Evolutionary conservation across 2,797 vertebrate genomes (phyloP).

Genomic region (Amblyraja radiata): DNA sequence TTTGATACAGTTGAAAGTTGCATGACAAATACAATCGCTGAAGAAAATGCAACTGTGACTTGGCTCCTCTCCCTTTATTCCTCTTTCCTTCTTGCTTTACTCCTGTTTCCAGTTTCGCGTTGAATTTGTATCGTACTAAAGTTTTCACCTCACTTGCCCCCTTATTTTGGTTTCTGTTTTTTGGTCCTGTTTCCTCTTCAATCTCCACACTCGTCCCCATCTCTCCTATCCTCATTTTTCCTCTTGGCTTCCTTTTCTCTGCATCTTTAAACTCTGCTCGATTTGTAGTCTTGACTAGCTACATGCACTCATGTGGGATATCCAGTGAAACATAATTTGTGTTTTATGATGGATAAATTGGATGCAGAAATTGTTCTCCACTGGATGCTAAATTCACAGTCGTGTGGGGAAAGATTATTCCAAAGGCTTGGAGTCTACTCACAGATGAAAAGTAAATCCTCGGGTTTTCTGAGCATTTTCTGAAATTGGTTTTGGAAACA

Average conservation of each 20-base stretch:
- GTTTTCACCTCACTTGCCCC: neutral
- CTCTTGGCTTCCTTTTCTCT: neutral
- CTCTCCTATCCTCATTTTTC: neutral
- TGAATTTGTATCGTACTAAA: no score
- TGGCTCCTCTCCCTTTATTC: neutral
- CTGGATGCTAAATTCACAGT: neutral
- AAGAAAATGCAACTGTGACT: neutral
- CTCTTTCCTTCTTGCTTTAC: neutral
- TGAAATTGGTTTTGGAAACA: neutral
- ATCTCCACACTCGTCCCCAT: no score
- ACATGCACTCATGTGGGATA: neutral
- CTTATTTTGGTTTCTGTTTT: neutral
- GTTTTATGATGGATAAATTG: neutral
- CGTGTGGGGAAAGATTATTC: neutral
- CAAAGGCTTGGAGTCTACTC: neutral
- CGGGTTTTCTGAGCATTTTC: neutral
- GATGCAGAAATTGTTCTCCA: neutral
- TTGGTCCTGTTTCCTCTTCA: neutral
- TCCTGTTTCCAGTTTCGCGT: neutral
- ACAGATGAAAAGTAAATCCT: neutral
- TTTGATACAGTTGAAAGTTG: neutral
- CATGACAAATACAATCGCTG: neutral
- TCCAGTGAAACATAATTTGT: neutral
- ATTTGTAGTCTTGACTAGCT: neutral
- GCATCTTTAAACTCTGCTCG: neutral